Conservation (phyloP, 1,140 invertebrate species). For the Ctenoplectra terminalis region DNA sequence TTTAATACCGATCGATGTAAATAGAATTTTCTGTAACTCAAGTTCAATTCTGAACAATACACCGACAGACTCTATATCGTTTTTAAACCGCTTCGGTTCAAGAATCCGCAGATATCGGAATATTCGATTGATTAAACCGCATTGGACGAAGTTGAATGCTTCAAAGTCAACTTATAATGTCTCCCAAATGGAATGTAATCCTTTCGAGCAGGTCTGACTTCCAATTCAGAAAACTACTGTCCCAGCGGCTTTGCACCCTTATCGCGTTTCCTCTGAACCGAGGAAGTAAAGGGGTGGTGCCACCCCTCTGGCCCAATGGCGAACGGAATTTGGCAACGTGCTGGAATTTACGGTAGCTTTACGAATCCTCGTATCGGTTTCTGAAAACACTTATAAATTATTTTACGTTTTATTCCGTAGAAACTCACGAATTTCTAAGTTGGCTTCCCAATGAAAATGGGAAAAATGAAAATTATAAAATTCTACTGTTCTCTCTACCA, state of each 20-base stretch:
- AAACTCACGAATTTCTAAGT: too few relatives aligned
- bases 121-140: slow-evolving; percentile 1
- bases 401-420: too few relatives aligned
- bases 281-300: background rate
- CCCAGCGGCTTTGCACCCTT: background rate
- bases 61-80: too few relatives aligned
- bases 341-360: background rate
- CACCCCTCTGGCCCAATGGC: background rate
- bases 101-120: background rate
- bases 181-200: background rate
- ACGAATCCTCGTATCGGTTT: background rate
- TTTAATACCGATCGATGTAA: too few relatives aligned
- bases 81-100: too few relatives aligned
- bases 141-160: background rate
- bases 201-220: background rate
- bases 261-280: slow-evolving; percentile 3
- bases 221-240: slow-evolving; percentile 8
- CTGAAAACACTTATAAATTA: background rate
- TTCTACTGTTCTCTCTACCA: too few relatives aligned
- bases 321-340: background rate
- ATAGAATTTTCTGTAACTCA: too few relatives aligned
- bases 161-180: background rate
- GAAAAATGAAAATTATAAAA: too few relatives aligned
- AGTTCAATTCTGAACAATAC: too few relatives aligned
- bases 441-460: too few relatives aligned